Evolutionary conservation across 1,140 invertebrate species (phyloP).

Genomic region (Oncopodura yosiiana): DNA sequence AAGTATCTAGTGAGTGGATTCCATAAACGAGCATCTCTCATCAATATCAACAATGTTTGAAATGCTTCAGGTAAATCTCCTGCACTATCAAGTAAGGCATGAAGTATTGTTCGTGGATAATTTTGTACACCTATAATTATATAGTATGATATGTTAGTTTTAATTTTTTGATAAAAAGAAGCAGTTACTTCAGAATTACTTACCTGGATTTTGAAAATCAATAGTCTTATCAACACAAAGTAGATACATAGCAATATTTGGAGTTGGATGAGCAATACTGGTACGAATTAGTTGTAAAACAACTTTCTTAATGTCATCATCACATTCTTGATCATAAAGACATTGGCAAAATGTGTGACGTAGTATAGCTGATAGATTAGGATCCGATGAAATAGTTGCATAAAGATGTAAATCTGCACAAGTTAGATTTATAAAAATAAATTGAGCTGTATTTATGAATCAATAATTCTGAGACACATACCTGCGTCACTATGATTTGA

Average conservation of each 20-base stretch:
- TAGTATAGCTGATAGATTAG: conserved; percentile 12
- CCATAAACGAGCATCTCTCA: conserved; percentile 13
- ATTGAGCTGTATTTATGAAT: no score
- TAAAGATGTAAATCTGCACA: conserved; percentile 26
- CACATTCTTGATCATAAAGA: conserved; percentile 8
- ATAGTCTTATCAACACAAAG: conserved; percentile 27
- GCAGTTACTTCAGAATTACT: background rate
- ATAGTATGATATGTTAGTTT: background rate
- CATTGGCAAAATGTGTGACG: conserved; percentile 22
- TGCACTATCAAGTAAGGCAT: conserved; percentile 25
- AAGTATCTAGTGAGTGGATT: conserved; percentile 18
- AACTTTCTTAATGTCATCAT: conserved; percentile 10
- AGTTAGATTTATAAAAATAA: no score
- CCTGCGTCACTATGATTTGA: conserved; percentile 12
- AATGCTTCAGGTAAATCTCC: conserved; percentile 14
- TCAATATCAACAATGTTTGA: conserved; percentile 17
- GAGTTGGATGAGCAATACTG: conserved; percentile 22
- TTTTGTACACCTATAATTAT: conserved; percentile 17
- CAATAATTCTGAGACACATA: no score
- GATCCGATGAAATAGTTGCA: conserved; percentile 7
- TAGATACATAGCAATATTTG: conserved; percentile 28
- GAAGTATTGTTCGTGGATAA: conserved; percentile 22
- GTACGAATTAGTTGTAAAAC: conserved; percentile 23
- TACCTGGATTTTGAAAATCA: conserved; percentile 29
- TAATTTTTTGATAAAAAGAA: background rate